Conservation (phyloP, 37 sponge, comb jelly and placozoan species). For the Beroe forskalii region DNA sequence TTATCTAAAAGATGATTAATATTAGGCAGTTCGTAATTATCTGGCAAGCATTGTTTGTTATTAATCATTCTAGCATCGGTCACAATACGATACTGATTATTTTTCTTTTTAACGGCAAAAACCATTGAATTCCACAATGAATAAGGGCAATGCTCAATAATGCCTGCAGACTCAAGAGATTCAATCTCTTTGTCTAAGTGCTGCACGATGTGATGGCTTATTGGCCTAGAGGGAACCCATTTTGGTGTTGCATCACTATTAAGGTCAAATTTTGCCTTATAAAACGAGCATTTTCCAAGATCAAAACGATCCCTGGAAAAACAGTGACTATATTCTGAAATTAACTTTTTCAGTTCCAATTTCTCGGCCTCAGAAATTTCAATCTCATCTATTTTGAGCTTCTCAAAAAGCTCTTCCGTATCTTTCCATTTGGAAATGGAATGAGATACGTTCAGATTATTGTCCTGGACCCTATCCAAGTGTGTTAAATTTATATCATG, state of each 20-base stretch:
- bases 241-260: too few relatives aligned
- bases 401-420: neutral
- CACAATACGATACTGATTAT: too few relatives aligned
- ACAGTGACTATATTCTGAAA: conserved; percentile 8
- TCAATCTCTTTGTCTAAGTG: conserved; percentile 4
- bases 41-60: too few relatives aligned
- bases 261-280: too few relatives aligned
- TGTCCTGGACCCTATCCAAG: too few relatives aligned
- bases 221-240: conserved; percentile 5
- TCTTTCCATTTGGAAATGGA: conserved; percentile 14
- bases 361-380: conserved; percentile 1
- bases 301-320: conserved; percentile 31
- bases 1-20: neutral
- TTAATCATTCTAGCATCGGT: too few relatives aligned
- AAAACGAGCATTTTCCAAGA: neutral
- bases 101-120: neutral
- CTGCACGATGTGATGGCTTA: neutral
- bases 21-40: conserved; percentile 8
- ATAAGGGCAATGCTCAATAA: too few relatives aligned
- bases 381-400: conserved; percentile 5
- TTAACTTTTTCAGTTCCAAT: neutral
- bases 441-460: too few relatives aligned
- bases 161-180: too few relatives aligned
- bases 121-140: neutral
- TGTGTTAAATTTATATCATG: too few relatives aligned